Conservation (phyloP, 2,113 vertebrate genomes). For the Vidua chalybeata region DNA sequence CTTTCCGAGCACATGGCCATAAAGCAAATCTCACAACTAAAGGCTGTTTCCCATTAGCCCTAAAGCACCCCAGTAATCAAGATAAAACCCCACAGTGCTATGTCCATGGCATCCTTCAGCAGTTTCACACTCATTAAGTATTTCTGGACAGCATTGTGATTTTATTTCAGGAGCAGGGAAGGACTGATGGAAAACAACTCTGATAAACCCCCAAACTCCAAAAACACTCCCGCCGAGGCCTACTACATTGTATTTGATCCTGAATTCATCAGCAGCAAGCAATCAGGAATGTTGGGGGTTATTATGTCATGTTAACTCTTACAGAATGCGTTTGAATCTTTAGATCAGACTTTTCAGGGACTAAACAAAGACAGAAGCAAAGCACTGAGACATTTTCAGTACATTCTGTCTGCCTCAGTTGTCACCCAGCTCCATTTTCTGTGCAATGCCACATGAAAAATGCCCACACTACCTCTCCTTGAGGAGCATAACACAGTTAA, state of each 20-base stretch:
- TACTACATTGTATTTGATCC: neutral
- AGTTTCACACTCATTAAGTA: neutral
- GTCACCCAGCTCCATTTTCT: neutral
- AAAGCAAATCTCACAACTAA: conserved; percentile 16
- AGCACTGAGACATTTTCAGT: neutral
- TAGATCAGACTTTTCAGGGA: neutral
- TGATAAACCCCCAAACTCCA: neutral
- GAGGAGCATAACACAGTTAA: neutral
- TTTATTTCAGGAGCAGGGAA: neutral
- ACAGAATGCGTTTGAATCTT: neutral
- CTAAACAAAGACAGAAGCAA: neutral
- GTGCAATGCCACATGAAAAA: neutral
- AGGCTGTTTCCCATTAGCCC: neutral
- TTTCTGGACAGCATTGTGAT: neutral
- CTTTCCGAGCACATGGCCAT: neutral
- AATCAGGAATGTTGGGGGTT: neutral
- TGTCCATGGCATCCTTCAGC: neutral
- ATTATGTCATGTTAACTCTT: neutral
- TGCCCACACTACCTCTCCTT: too few relatives aligned
- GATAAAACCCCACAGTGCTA: neutral
- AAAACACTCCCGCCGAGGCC: neutral
- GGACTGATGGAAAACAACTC: neutral
- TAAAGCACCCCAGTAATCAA: neutral
- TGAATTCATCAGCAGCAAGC: neutral
- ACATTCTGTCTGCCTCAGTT: neutral